These are phyloP conservation scores for Drosophila truncata DNA, from an alignment of 1,140 invertebrate genomes.

Conservation along the genomic window DNA sequence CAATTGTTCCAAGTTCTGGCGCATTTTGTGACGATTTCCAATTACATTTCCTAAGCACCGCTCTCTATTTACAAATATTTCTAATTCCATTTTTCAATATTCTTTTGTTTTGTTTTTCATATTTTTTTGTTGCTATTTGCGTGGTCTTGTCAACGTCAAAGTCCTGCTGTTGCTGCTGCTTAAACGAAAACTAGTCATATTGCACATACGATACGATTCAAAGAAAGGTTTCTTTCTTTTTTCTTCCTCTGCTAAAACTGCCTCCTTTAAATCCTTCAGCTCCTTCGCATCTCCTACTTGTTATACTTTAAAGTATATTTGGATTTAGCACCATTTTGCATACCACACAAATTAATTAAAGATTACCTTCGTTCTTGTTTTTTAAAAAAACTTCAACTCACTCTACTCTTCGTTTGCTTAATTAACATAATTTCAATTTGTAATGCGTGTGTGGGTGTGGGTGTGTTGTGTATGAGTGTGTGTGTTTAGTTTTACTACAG, in stretches of 20 bases:
- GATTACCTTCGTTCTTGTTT: slow-evolving; percentile 34
- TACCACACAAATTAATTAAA: slow-evolving; percentile 81
- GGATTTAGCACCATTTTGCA: slow-evolving; percentile 85
- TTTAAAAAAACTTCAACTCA: slow-evolving; percentile 54
- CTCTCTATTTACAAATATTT: slow-evolving; percentile 44
- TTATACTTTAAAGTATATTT: slow-evolving; percentile 81
- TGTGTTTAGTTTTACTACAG: slow-evolving; percentile 79
- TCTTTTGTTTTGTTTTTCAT: slow-evolving; percentile 14
- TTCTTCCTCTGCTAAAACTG: slow-evolving; percentile 7
- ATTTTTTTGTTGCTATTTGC: slow-evolving; percentile 46
- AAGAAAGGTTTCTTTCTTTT: slow-evolving; percentile 19
- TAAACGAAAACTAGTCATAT: slow-evolving; percentile 89
- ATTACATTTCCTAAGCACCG: slow-evolving; percentile 27
- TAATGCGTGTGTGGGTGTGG: slow-evolving; percentile 62
- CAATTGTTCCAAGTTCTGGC: slow-evolving; percentile 11
- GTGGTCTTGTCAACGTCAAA: slow-evolving; percentile 32
- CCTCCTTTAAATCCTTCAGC: slow-evolving; percentile 7
- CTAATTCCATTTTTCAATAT: slow-evolving; percentile 14
- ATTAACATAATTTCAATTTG: slow-evolving; percentile 81
- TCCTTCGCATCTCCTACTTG: slow-evolving; percentile 24
- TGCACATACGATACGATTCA: slow-evolving; percentile 85
- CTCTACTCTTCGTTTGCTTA: slow-evolving; percentile 46
- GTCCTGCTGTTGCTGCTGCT: slow-evolving; percentile 29
- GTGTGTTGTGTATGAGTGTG: slow-evolving; percentile 35
- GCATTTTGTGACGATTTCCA: slow-evolving; percentile 24